Percentiles rank a stretch among this genome's conserved stretches.
Conservation (phyloP, 2,113 vertebrate genomes). For the Rhegmatorhina hoffmannsi region DNA sequence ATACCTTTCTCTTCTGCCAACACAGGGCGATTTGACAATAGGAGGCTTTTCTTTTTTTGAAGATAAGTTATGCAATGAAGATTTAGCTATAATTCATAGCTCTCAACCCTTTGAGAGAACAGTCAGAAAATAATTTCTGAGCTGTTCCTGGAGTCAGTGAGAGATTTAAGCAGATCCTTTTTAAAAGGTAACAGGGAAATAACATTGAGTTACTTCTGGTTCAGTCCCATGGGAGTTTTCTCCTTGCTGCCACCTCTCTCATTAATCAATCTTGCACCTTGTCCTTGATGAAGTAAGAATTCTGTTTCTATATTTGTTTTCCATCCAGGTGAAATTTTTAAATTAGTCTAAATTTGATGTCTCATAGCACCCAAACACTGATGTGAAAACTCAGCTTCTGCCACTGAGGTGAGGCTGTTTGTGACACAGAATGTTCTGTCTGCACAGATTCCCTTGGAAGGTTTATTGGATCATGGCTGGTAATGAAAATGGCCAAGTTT, state of each 20-base stretch:
- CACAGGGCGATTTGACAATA: not conserved
- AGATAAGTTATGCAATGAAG: not conserved
- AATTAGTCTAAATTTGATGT: not conserved
- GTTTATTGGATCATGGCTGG: not conserved
- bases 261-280: accelerated
- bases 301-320: not conserved
- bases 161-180: not conserved
- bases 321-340: not conserved
- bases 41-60: not conserved
- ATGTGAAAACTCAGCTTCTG: not conserved
- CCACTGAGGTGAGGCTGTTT: accelerated
- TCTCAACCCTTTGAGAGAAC: not conserved
- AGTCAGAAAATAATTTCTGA: not conserved
- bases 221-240: not conserved
- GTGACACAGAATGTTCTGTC: not conserved
- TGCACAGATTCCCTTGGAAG: not conserved
- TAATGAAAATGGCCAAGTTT: not conserved
- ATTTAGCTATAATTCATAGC: not conserved
- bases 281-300: not conserved
- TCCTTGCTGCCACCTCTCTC: not conserved
- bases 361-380: not conserved
- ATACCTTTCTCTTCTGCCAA: not conserved
- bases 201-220: not conserved
- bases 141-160: not conserved
- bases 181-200: not conserved